Conservation (phyloP, 2,113 vertebrate species). For the Gymnocephalus cernua region DNA sequence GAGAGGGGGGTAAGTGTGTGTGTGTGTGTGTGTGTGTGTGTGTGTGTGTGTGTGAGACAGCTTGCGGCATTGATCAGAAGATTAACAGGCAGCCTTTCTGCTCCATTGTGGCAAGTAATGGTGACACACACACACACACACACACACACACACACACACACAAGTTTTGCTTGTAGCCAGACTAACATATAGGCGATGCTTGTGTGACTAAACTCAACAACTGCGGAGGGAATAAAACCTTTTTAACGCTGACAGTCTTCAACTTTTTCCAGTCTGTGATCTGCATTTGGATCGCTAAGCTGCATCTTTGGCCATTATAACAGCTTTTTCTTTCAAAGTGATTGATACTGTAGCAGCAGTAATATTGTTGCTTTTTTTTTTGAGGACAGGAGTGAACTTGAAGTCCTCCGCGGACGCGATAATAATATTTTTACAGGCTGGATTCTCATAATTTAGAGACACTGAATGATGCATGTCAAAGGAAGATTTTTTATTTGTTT, state of each 20-base stretch:
- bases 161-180: conserved; percentile 21
- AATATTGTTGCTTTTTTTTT: neutral
- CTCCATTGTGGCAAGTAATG: conserved; percentile 93
- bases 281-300: conserved; percentile 24
- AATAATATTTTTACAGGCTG: neutral
- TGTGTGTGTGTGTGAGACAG: conserved; percentile 71
- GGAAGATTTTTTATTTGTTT: neutral
- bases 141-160: conserved; percentile 37
- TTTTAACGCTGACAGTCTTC: conserved; percentile 16
- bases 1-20: neutral
- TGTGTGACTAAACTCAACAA: conserved; percentile 31
- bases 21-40: neutral
- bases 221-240: conserved; percentile 35
- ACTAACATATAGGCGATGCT: conserved; percentile 21
- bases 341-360: conserved; percentile 20
- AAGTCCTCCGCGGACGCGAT: neutral
- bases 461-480: neutral
- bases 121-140: conserved; percentile 58
- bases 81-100: conserved; percentile 90
- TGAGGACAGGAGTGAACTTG: neutral
- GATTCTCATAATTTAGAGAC: neutral
- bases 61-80: conserved; percentile 94
- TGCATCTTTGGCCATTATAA: conserved; percentile 13
- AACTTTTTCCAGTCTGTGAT: neutral
- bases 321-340: neutral